Evolutionary conservation across 2,113 vertebrate species (phyloP), one percentile per base, ranked within the genome.

Genomic region (Myiopsitta monachus): DNA sequence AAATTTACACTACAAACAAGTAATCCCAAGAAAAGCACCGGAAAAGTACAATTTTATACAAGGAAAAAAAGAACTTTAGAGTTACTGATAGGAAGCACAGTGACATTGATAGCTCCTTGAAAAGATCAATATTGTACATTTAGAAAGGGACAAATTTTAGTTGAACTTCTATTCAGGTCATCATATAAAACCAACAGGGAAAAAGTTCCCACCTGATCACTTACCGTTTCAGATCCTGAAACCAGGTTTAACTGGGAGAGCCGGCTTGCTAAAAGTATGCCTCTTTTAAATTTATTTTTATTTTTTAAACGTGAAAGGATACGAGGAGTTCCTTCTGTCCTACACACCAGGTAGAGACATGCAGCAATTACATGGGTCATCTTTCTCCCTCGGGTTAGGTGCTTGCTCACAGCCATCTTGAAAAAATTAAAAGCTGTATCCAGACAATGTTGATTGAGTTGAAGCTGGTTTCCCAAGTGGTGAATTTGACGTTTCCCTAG

Each of bases 361-460:
- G 99, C 99, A 3, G 99, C 99, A 12, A 99, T 97, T 18, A 99
- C 98, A 1, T 99, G 99, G 5, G 97, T 83, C 81, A 98, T 97
- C 96, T 97, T 99, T n/a, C 99, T 98, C 3, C 99, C 99, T 2
- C 98, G 97, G 1, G 99, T 99, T 57, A 99, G 97, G 47, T 98
- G 98, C 62, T 99, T 99, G 96, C 95, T 97, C 69, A 99, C 98
- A 0, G 99, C 99, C 99, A 99, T 99, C 98, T 99, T 99, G 98
- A 99, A 99, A 97, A 99, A 99, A 97, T 99, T 99, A 96, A 99
- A 99, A 79, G 99, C 99, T 1, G 99, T 99, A 97, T 99, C 98
- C 96, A 99, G 96, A 83, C 99, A 99, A 81, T 99, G 99, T 27
- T 99, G 98, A 97, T 99, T 99, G 96, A 99, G 98, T 96, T 99